Evolutionary conservation across 2,888 invertebrate species (phyloP).

Genomic region (Apamea crenata): DNA sequence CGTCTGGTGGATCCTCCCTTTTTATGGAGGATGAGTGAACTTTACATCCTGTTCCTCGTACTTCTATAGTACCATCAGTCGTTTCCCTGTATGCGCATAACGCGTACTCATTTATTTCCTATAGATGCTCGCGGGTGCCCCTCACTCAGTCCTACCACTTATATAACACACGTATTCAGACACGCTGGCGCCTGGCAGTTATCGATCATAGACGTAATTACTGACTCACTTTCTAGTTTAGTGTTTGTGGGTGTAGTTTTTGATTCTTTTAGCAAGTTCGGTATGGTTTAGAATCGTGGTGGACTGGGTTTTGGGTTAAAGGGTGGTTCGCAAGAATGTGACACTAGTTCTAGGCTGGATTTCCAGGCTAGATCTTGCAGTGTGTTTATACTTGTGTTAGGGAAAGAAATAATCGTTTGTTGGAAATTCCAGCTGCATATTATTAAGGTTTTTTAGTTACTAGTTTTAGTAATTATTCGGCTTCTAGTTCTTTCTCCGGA

Average conservation of each 20-base stretch:
- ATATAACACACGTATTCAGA: constrained; percentile 64
- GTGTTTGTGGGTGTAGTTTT: constrained; percentile 30
- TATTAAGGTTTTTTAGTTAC: background rate
- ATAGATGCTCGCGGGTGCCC: constrained; percentile 1
- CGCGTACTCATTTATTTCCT: too few species aligned
- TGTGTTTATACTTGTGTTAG: background rate
- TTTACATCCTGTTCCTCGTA: too few species aligned
- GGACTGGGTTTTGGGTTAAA: background rate
- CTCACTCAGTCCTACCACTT: constrained; percentile 15
- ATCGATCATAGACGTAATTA: constrained; percentile 84
- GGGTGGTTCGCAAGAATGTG: too few species aligned
- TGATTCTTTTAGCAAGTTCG: constrained; percentile 20
- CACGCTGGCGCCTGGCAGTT: constrained; percentile 77
- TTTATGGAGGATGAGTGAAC: too few species aligned
- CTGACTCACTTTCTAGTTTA: constrained; percentile 50
- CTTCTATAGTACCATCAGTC: too few species aligned
- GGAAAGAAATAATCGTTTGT: background rate
- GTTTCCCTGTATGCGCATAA: too few species aligned
- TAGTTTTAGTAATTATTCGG: too few species aligned
- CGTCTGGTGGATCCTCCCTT: too few species aligned
- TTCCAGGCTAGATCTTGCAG: background rate
- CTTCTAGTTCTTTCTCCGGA: background rate
- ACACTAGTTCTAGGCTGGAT: background rate
- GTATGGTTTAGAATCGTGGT: background rate
- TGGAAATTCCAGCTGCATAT: background rate